phyloP scores from a whole-genome alignment of 2,113 vertebrate species.

The Plecturocebus donacophilus region DNA sequence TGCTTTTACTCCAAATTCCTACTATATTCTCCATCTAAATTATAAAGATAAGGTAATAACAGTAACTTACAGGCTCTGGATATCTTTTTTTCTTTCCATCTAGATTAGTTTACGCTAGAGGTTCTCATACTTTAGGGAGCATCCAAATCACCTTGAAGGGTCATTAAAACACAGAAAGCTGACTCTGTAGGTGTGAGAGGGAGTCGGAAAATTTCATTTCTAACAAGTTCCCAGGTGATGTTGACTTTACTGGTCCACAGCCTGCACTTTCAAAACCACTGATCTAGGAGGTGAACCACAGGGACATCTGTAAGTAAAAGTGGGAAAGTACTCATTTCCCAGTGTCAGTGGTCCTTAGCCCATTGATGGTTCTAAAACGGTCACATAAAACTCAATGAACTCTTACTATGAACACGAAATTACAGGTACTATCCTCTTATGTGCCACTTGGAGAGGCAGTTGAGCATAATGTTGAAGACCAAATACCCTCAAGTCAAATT shows the following conservation, averaged over 20 bases:
- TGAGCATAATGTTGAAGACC: not conserved
- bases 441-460: not conserved
- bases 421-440: not conserved
- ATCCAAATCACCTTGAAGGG: not conserved
- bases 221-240: not conserved
- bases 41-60: not conserved
- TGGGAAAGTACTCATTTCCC: not conserved
- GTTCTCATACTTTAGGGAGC: not conserved
- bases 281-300: not conserved
- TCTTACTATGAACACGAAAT: not conserved
- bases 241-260: not conserved
- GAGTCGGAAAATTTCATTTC: not conserved
- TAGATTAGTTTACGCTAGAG: not conserved
- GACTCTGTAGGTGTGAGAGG: not conserved
- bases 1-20: not conserved
- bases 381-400: not conserved
- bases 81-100: not conserved
- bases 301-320: not conserved
- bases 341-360: not conserved
- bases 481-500: not conserved
- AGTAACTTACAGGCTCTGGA: not conserved
- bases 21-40: not conserved
- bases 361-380: not conserved
- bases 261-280: not conserved
- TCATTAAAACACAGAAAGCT: not conserved